Evolutionary conservation across 2,888 invertebrate genomes (phyloP).

Genomic region (Drosophila macrospina): DNA sequence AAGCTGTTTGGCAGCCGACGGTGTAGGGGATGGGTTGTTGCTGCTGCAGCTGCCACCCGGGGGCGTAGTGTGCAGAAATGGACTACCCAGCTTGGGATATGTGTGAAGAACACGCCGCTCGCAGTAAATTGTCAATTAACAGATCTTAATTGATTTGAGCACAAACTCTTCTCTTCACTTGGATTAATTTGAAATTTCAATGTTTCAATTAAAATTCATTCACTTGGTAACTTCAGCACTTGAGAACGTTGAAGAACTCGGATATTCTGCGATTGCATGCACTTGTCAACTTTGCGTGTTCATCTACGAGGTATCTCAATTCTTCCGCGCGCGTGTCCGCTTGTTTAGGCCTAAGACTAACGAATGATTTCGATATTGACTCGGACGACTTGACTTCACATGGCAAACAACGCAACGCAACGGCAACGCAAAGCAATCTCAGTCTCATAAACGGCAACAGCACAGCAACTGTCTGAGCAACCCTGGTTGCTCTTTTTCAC

Average conservation of each 20-base stretch:
- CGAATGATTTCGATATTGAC: constrained; percentile 85
- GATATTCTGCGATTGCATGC: background rate
- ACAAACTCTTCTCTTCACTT: constrained; percentile 4
- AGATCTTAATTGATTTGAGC: background rate
- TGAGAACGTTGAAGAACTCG: constrained; percentile 3
- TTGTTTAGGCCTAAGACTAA: constrained; percentile 84
- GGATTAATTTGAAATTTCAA: background rate
- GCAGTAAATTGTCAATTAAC: constrained; percentile 4
- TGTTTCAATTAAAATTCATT: constrained; percentile 3
- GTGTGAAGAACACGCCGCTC: constrained; percentile 31
- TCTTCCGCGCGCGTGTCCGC: constrained; percentile 79
- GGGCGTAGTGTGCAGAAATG: constrained; percentile 82
- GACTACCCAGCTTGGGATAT: constrained; percentile 85
- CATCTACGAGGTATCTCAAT: constrained; percentile 13
- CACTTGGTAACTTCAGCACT: background rate
- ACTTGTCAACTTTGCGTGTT: constrained; percentile 33
- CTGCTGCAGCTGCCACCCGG: constrained; percentile 84
- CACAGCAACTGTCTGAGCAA: constrained; percentile 26
- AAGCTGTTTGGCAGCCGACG: constrained; percentile 64
- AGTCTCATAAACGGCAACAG: constrained; percentile 26
- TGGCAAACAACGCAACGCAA: constrained; percentile 39
- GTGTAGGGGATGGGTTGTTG: constrained; percentile 64
- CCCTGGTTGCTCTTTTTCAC: constrained; percentile 60
- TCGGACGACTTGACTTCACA: constrained; percentile 58
- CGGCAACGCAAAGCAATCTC: constrained; percentile 65